phyloP scores from a whole-genome alignment of 2,113 vertebrate species.

The Amphilophus citrinellus region DNA sequence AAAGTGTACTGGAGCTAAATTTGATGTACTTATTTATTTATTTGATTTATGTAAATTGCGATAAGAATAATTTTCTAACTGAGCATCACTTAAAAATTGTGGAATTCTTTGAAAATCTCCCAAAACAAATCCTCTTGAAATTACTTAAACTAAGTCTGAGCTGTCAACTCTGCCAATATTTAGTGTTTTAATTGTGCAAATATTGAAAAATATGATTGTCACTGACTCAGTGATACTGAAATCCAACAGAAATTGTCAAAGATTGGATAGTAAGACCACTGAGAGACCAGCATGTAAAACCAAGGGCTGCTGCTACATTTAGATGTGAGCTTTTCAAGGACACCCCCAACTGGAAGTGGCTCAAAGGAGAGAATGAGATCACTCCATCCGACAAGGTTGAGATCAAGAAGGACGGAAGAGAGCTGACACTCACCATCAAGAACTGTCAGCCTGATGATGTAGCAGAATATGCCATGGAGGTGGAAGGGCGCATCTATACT shows the following conservation, averaged over 20 bases:
- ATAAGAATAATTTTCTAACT: neutral
- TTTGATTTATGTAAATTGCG: too few relatives aligned
- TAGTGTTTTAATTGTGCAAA: neutral
- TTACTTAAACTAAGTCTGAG: neutral
- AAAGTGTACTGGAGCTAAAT: neutral
- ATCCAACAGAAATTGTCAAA: constrained; percentile 88
- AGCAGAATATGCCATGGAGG: constrained; percentile 91
- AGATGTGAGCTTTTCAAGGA: constrained; percentile 91
- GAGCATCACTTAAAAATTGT: neutral
- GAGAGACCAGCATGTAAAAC: constrained; percentile 96
- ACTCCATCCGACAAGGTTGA: constrained; percentile 92
- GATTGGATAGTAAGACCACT: constrained; percentile 96
- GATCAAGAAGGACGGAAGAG: constrained; percentile 90
- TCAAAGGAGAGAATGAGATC: constrained; percentile 92
- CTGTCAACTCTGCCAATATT: neutral
- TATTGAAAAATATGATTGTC: neutral
- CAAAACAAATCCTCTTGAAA: too few relatives aligned
- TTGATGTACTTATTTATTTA: too few relatives aligned
- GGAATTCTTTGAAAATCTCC: too few relatives aligned
- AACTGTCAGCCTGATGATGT: constrained; percentile 91
- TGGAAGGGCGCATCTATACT: constrained; percentile 92
- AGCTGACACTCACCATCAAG: constrained; percentile 89
- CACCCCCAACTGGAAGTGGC: constrained; percentile 95
- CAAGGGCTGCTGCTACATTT: constrained; percentile 90
- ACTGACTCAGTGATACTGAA: neutral